Percentiles rank a stretch among this genome's conserved stretches.
Conservation (phyloP, 2,797 vertebrate genomes). For the Apodemus agrarius region DNA sequence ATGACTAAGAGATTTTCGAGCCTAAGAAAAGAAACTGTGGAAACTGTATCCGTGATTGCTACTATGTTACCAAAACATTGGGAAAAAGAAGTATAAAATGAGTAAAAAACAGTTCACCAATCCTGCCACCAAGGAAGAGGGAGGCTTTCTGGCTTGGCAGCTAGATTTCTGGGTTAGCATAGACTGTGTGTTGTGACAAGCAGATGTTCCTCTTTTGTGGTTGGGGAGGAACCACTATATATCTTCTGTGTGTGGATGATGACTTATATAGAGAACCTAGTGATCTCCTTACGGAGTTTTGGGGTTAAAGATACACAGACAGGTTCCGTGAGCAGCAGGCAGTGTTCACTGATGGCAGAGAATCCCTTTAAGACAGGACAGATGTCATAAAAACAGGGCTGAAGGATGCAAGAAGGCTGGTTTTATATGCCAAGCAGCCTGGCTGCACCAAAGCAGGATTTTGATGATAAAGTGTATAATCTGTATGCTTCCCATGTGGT, state of each 20-base stretch:
- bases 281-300: neutral
- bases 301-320: neutral
- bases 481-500: neutral
- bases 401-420: neutral
- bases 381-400: neutral
- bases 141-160: neutral
- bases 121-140: neutral
- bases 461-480: neutral
- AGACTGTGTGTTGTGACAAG: neutral
- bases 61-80: neutral
- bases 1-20: neutral
- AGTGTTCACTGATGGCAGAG: neutral
- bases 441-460: neutral
- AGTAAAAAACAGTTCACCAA: neutral
- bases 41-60: slow-evolving; percentile 11
- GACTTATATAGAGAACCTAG: neutral
- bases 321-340: neutral
- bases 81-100: neutral
- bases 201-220: neutral
- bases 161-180: neutral
- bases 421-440: neutral
- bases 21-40: neutral
- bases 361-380: neutral
- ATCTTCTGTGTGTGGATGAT: neutral
- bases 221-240: neutral